These are phyloP conservation scores for Drosophila gunungcola DNA, from an alignment of 1,140 invertebrate genomes.

Conservation along the genomic window DNA sequence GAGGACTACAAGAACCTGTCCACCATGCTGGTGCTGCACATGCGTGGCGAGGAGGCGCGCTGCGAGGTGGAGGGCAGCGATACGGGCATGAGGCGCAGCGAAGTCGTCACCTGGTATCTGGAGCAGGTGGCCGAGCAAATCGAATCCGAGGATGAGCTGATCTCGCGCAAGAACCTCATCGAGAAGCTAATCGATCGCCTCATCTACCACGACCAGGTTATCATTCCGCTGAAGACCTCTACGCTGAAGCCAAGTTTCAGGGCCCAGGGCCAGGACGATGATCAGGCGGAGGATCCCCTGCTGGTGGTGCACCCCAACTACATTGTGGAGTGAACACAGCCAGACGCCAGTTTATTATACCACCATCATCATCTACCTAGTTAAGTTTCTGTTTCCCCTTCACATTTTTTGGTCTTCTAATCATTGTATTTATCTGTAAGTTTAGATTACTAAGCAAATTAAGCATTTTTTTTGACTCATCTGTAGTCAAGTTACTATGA, in stretches of 20 bases:
- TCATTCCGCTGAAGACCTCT: conserved; percentile 93
- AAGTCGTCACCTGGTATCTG: conserved; percentile 97
- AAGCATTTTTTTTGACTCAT: background rate
- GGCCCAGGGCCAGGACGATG: conserved; percentile 73
- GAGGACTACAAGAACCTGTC: conserved; percentile 97
- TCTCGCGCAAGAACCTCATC: conserved; percentile 95
- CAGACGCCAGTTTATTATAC: conserved; percentile 1
- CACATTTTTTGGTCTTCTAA: conserved; percentile 13
- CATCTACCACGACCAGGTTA: conserved; percentile 95
- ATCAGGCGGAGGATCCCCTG: conserved; percentile 91
- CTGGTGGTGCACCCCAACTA: conserved; percentile 99
- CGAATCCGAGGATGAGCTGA: conserved; percentile 95
- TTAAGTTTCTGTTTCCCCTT: conserved; percentile 13
- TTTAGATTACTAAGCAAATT: conserved; percentile 1
- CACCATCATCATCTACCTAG: background rate
- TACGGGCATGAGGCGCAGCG: conserved; percentile 91
- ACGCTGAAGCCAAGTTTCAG: conserved; percentile 86
- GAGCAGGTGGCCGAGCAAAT: conserved; percentile 94
- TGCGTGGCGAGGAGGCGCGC: conserved; percentile 93
- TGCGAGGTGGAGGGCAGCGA: conserved; percentile 87
- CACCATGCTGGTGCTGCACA: conserved; percentile 95
- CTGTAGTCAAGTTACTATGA: background rate
- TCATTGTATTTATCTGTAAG: conserved; percentile 23
- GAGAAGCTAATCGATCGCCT: conserved; percentile 98
- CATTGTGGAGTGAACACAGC: conserved; percentile 88